Evolutionary conservation across 1,140 invertebrate genomes (phyloP), one percentile per base, ranked within the genome.

Genomic region (Drosophila mauritiana): DNA sequence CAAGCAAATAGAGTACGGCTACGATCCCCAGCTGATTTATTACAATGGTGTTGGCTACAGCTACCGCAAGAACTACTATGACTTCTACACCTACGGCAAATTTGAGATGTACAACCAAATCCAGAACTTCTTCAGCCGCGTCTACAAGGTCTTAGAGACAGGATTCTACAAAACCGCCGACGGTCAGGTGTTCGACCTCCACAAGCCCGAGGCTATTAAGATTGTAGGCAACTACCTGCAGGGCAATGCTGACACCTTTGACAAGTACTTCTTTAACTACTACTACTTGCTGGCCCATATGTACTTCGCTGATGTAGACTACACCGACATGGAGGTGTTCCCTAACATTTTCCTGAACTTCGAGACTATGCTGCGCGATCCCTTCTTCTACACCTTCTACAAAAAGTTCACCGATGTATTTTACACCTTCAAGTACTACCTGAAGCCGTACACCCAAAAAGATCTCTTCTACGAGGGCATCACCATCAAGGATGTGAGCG

Each of bases 151-250:
- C 11, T 94, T 97, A 55, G 95, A 96, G 64, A 77, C 81, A 4
- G 95, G 96, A 53, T 94, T 92, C 70, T 84, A 80, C 81, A 92
- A 92, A 13, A 84, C 94, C 91, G 78, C 82, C 17, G 78, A 93
- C n/a, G 93, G 94, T 55, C 92, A 94, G 42, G 92, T 91, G 40
- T 77, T 95, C 25, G 82, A 93, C 54, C 84, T 96, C 10, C 92
- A 93, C 73, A 92, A 91, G 8, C 91, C 93, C 5, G 93, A 94
- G 17, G 92, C 93, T 31, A 91, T 96, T 64, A 93, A 95, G 68
- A 92, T 94, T 49, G 92, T 97, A n/a, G 95, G 94, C 25, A 94
- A 95, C 74, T 73, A 96, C 2, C 94, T 96, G 51, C 94, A 96
- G 93, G 93, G 94, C 22, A 94, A 95, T 65, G 93, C 93, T 1